phyloP scores from a whole-genome alignment of 2,797 vertebrate species.

The Jordanella pulchra region DNA sequence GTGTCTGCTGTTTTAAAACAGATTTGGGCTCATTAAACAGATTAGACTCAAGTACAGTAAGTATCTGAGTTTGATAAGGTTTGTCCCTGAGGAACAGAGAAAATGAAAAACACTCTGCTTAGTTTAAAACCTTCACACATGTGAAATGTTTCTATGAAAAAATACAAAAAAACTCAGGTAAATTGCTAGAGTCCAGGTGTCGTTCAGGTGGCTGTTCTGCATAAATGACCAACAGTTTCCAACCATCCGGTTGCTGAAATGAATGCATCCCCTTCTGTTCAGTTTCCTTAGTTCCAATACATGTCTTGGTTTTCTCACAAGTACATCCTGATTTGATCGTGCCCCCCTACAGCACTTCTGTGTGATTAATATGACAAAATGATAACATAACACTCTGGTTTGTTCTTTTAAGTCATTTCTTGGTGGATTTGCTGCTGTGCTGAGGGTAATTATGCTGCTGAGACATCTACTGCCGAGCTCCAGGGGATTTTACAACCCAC shows the following conservation, averaged over 20 bases:
- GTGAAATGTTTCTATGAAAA: neutral
- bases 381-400: neutral
- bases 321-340: neutral
- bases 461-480: neutral
- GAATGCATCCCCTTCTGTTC: neutral
- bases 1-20: slow-evolving; percentile 7
- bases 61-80: slow-evolving; percentile 52
- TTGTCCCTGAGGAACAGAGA: slow-evolving; percentile 52
- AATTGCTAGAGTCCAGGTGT: neutral
- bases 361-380: slow-evolving; percentile 11
- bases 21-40: slow-evolving; percentile 21
- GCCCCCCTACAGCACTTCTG: neutral
- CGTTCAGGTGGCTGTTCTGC: neutral
- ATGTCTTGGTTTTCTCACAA: slow-evolving; percentile 1
- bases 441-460: slow-evolving; percentile 2
- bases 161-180: neutral
- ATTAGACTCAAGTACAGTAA: slow-evolving; percentile 32
- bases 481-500: slow-evolving; percentile 4
- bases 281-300: neutral
- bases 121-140: neutral
- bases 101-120: slow-evolving; percentile 30
- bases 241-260: neutral
- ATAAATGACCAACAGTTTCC: neutral
- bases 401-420: slow-evolving; percentile 1
- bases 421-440: slow-evolving; percentile 10